phyloP scores from a whole-genome alignment of 1,140 invertebrate genomes.

The Daktulosphaira vitifoliae region DNA sequence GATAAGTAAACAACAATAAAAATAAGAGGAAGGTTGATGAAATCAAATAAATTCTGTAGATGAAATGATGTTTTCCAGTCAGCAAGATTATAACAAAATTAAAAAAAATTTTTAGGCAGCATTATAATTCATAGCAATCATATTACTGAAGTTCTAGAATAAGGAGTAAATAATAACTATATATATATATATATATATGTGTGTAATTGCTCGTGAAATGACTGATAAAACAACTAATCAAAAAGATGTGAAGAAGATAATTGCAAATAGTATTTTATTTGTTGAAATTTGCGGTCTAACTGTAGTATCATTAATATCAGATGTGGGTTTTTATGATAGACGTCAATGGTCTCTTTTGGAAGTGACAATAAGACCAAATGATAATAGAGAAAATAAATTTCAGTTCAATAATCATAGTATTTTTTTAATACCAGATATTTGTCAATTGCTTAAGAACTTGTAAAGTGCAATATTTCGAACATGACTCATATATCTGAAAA shows the following conservation, averaged over 20 bases:
- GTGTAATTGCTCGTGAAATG: neutral
- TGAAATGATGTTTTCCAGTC: too few species aligned
- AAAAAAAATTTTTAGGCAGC: neutral
- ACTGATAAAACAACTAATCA: neutral
- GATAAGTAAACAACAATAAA: too few species aligned
- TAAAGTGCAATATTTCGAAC: neutral
- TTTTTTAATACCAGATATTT: neutral
- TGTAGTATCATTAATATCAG: neutral
- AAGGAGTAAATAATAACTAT: neutral
- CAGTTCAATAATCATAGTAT: neutral
- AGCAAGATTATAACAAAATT: constrained; percentile 1
- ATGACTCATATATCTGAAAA: neutral
- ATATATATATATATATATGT: neutral
- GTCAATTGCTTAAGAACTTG: neutral
- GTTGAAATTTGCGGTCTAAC: neutral
- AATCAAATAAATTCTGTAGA: too few species aligned
- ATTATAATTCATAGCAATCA: neutral
- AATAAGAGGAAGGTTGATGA: too few species aligned
- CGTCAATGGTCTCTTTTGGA: neutral
- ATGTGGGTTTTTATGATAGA: neutral
- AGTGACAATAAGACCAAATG: neutral
- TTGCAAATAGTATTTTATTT: constrained; percentile 4
- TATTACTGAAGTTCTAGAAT: neutral
- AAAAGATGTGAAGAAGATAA: neutral
- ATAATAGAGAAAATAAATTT: neutral